Evolutionary conservation across 2,888 invertebrate species (phyloP).

Genomic region (Epinotia bilunana): DNA sequence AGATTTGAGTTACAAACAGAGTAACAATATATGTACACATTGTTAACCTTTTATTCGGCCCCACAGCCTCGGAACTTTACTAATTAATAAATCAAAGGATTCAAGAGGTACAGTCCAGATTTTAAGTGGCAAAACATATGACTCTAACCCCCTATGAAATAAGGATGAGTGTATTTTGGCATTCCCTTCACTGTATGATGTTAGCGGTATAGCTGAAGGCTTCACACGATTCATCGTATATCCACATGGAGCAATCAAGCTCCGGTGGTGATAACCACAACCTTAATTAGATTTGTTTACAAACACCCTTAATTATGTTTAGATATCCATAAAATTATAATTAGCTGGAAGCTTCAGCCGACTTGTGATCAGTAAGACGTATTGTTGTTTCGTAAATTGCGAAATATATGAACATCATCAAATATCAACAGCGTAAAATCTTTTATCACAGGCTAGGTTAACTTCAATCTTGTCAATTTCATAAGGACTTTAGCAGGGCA

Average conservation of each 20-base stretch:
- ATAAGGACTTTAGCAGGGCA: no score
- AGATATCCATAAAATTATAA: conserved; percentile 35
- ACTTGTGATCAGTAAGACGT: not conserved
- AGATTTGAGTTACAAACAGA: conserved; percentile 21
- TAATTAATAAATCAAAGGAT: conserved; percentile 43
- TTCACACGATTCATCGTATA: conserved; percentile 15
- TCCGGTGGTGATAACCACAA: conserved; percentile 26
- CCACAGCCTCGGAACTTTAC: conserved; percentile 39
- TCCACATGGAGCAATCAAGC: conserved; percentile 34
- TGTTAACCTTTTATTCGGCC: conserved; percentile 22
- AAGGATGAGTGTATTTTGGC: not conserved
- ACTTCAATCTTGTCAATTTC: no score
- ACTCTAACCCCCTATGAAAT: not conserved
- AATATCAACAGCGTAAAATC: not conserved
- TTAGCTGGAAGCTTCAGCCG: conserved; percentile 10
- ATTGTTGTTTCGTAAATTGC: not conserved
- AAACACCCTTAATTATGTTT: conserved; percentile 28
- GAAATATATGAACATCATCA: not conserved
- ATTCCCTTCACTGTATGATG: not conserved
- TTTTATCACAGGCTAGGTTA: no score
- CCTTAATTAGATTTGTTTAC: conserved; percentile 33
- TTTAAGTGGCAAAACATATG: not conserved
- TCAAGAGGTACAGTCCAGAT: conserved; percentile 15
- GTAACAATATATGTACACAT: conserved; percentile 19
- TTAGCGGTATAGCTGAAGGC: not conserved